A percentile compares a stretch with the other conserved stretches of the same genome.
phyloP scores from a whole-genome alignment of 2,888 invertebrate genomes.

The Drosophila cognata region DNA sequence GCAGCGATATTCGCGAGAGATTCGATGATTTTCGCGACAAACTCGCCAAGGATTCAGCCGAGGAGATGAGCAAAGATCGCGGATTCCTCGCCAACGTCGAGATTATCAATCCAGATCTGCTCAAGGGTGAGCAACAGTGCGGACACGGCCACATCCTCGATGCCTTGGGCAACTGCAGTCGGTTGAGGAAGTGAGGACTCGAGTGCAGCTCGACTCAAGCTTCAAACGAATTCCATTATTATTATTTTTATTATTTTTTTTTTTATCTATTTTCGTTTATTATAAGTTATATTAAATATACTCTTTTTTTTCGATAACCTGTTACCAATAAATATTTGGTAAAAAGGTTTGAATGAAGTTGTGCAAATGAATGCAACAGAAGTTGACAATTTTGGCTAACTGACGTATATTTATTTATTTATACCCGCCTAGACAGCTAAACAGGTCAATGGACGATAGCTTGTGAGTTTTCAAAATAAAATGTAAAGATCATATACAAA shows the following conservation, averaged over 20 bases:
- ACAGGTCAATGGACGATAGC: not conserved
- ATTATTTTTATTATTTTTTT: slow-evolving; percentile 9
- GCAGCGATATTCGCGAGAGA: slow-evolving; percentile 76
- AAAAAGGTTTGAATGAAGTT: not conserved
- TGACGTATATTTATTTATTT: not conserved
- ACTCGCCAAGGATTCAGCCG: slow-evolving; percentile 71
- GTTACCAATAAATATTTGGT: not conserved
- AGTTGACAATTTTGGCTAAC: not conserved
- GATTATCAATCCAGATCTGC: slow-evolving; percentile 80
- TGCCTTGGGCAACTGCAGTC: slow-evolving; percentile 83
- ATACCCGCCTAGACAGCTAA: not conserved
- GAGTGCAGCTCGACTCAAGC: not conserved
- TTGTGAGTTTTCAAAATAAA: not conserved
- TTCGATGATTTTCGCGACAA: slow-evolving; percentile 81
- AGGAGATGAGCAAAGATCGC: slow-evolving; percentile 65
- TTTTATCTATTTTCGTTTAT: slow-evolving; percentile 9
- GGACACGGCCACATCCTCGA: slow-evolving; percentile 83
- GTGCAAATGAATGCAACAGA: not conserved
- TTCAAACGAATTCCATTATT: not conserved
- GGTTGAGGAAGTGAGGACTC: slow-evolving; percentile 73
- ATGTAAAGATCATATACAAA: not conserved
- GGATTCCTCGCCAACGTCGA: slow-evolving; percentile 79
- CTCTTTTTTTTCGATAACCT: slow-evolving; percentile 1
- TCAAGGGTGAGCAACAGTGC: slow-evolving; percentile 82
- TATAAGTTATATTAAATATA: slow-evolving; percentile 2